phyloP scores from a whole-genome alignment of 2,888 invertebrate species.

The Lottia scabra region DNA sequence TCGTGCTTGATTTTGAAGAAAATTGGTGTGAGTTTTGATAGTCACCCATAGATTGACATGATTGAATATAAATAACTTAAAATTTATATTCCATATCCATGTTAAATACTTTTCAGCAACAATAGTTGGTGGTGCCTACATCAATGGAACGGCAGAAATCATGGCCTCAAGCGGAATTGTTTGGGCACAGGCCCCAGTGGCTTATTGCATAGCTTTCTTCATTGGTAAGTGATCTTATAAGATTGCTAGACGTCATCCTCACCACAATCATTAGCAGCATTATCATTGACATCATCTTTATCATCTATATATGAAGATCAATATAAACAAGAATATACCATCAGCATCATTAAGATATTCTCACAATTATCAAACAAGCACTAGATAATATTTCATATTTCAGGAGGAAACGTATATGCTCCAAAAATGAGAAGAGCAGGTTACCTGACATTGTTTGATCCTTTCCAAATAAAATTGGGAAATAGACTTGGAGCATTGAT shows the following conservation, averaged over 20 bases:
- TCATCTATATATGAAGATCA: too few species aligned
- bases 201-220: constrained; percentile 27
- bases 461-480: constrained; percentile 59
- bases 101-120: constrained; percentile 28
- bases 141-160: constrained; percentile 36
- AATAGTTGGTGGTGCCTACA: constrained; percentile 37
- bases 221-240: constrained; percentile 29
- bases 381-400: neutral
- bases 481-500: constrained; percentile 53
- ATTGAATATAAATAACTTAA: too few species aligned
- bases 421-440: constrained; percentile 53
- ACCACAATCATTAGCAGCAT: too few species aligned
- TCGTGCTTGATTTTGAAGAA: too few species aligned
- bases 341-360: too few species aligned
- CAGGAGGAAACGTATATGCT: constrained; percentile 57
- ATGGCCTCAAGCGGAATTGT: constrained; percentile 32
- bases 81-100: too few species aligned
- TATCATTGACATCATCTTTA: too few species aligned
- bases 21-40: too few species aligned
- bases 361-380: neutral
- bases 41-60: too few species aligned
- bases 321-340: too few species aligned
- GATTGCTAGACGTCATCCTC: too few species aligned
- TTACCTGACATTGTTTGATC: constrained; percentile 63
- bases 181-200: constrained; percentile 34